A percentile compares a stretch with the other conserved stretches of the same genome.
Conservation (phyloP, 1,140 invertebrate species). For the Drosophila rufa region DNA sequence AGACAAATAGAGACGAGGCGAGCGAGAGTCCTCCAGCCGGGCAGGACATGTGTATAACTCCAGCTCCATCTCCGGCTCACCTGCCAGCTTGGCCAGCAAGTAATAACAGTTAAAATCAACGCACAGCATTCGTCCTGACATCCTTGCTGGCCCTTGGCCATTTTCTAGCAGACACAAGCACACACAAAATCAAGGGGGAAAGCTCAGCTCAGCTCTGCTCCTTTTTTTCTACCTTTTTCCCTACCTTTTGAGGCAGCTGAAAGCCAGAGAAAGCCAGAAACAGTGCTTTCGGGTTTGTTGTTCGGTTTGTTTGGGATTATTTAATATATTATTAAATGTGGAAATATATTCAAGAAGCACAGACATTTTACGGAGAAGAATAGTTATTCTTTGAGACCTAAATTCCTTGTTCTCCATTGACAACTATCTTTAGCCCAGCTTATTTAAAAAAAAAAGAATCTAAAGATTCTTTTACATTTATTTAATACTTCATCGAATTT, state of each 20-base stretch:
- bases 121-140: constrained; percentile 64
- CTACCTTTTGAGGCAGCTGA: constrained; percentile 12
- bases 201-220: constrained; percentile 28
- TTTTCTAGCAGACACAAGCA: constrained; percentile 39
- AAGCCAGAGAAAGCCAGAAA: background rate
- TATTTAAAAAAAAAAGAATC: background rate
- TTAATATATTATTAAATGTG: too few species aligned
- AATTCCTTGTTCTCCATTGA: too few species aligned
- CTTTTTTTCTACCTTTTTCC: constrained; percentile 2
- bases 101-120: constrained; percentile 82
- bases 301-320: background rate
- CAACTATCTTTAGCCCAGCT: too few species aligned
- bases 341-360: too few species aligned
- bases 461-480: background rate
- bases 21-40: constrained; percentile 6
- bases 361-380: too few species aligned
- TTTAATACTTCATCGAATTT: too few species aligned
- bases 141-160: constrained; percentile 68
- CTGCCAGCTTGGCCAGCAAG: constrained; percentile 19
- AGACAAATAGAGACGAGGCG: constrained; percentile 55
- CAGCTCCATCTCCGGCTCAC: background rate
- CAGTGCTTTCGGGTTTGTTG: background rate
- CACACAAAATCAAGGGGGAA: constrained; percentile 14
- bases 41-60: constrained; percentile 56
- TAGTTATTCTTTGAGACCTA: too few species aligned